A percentile compares a stretch with the other conserved stretches of the same genome.
These are phyloP conservation scores for Troglohyphantes excavatus DNA, from an alignment of 2,888 invertebrate species.

Conservation along the genomic window DNA sequence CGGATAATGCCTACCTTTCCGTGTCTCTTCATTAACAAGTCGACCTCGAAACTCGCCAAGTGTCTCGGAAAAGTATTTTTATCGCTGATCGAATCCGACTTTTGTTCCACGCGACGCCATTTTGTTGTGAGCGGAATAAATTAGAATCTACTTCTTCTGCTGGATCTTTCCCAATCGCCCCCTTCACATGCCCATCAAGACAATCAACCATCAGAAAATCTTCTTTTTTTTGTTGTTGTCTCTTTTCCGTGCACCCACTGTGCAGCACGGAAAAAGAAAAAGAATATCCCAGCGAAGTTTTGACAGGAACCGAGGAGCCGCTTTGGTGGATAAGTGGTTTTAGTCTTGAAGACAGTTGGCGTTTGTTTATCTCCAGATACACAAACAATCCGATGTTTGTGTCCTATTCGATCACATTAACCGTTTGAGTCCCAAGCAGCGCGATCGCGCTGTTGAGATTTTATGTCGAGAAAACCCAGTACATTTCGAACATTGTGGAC, in stretches of 20 bases:
- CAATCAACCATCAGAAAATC: constrained; percentile 8
- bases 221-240: neutral
- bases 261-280: neutral
- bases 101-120: neutral
- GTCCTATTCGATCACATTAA: no score
- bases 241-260: constrained; percentile 1
- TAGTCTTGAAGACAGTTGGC: no score
- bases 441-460: no score
- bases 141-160: neutral
- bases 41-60: neutral
- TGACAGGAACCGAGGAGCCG: neutral
- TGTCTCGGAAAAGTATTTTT: constrained; percentile 8
- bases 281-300: neutral
- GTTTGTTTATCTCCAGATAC: no score
- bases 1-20: no score
- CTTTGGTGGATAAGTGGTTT: neutral
- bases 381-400: no score
- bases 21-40: constrained; percentile 5
- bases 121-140: neutral
- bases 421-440: no score
- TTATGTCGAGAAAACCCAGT: no score
- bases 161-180: neutral
- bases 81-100: constrained; percentile 21
- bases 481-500: no score
- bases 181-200: constrained; percentile 15